These are phyloP conservation scores for Cantharis rufa DNA, from an alignment of 2,888 invertebrate genomes.

Conservation along the genomic window DNA sequence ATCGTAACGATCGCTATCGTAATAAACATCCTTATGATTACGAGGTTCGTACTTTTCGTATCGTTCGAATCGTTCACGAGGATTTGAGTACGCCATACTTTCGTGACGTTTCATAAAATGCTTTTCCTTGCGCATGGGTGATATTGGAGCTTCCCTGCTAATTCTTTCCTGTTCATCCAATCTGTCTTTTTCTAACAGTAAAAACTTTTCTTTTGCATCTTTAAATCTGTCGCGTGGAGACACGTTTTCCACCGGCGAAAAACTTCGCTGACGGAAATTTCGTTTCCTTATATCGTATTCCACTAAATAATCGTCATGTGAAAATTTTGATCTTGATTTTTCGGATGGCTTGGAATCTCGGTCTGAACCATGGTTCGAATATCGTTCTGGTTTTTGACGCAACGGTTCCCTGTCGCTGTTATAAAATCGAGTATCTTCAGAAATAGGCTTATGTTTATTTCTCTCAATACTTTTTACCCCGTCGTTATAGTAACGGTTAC, in stretches of 20 bases:
- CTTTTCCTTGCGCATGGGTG: slow-evolving; percentile 37
- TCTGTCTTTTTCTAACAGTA: slow-evolving; percentile 74
- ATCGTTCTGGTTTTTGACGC: slow-evolving; percentile 5
- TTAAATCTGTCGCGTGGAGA: slow-evolving; percentile 81
- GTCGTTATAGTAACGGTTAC: slow-evolving; percentile 6
- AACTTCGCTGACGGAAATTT: slow-evolving; percentile 48
- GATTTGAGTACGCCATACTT: slow-evolving; percentile 35
- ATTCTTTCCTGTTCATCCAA: slow-evolving; percentile 58
- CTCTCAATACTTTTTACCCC: slow-evolving; percentile 14
- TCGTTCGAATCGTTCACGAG: slow-evolving; percentile 13
- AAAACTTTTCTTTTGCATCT: slow-evolving; percentile 85
- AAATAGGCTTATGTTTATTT: slow-evolving; percentile 26
- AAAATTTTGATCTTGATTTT: slow-evolving; percentile 10
- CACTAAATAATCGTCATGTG: slow-evolving; percentile 27
- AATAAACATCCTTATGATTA: slow-evolving; percentile 35
- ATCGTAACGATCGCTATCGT: slow-evolving; percentile 34
- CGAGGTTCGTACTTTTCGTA: slow-evolving; percentile 37
- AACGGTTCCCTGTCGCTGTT: slow-evolving; percentile 28
- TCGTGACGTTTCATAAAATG: slow-evolving; percentile 45
- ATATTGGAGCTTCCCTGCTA: slow-evolving; percentile 43
- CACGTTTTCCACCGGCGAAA: slow-evolving; percentile 57
- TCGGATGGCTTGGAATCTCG: slow-evolving; percentile 16
- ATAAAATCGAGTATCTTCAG: slow-evolving; percentile 42
- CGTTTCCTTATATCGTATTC: slow-evolving; percentile 20
- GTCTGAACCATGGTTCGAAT: slow-evolving; percentile 11